Evolutionary conservation across 2,797 vertebrate genomes (phyloP).

Genomic region (Oryzias dopingdopingensis): DNA sequence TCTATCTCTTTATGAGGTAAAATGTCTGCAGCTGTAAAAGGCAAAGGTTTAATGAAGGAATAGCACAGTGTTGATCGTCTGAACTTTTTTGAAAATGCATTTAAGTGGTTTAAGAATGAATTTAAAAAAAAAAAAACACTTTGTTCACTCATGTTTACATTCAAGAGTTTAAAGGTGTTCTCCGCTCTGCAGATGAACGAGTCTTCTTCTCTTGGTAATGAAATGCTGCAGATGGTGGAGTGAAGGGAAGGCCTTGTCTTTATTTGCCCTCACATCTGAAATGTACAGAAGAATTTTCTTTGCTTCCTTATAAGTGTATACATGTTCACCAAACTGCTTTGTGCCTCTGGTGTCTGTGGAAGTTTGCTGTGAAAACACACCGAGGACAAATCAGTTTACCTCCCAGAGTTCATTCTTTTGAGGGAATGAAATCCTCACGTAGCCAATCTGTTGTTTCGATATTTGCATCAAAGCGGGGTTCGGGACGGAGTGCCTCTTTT

Average conservation of each 20-base stretch:
- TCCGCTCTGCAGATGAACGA: slow-evolving; percentile 59
- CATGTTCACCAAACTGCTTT: slow-evolving; percentile 70
- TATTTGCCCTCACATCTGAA: slow-evolving; percentile 55
- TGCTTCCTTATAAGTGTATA: slow-evolving; percentile 59
- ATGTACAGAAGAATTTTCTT: slow-evolving; percentile 66
- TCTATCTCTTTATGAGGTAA: slow-evolving; percentile 65
- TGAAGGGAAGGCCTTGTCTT: slow-evolving; percentile 62
- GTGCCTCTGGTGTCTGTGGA: slow-evolving; percentile 73
- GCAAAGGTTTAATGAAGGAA: slow-evolving; percentile 43
- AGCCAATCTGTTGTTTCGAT: slow-evolving; percentile 69
- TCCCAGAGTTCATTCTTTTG: slow-evolving; percentile 56
- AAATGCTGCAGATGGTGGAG: slow-evolving; percentile 51
- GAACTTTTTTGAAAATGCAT: slow-evolving; percentile 42
- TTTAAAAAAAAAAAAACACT: slow-evolving; percentile 48
- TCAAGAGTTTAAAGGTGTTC: slow-evolving; percentile 62
- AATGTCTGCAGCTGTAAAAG: slow-evolving; percentile 43
- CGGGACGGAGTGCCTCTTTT: slow-evolving; percentile 72
- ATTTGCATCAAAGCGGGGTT: slow-evolving; percentile 65
- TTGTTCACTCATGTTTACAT: slow-evolving; percentile 77
- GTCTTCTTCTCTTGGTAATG: slow-evolving; percentile 56
- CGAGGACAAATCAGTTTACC: slow-evolving; percentile 69
- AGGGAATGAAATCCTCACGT: slow-evolving; percentile 49
- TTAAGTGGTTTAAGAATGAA: slow-evolving; percentile 50
- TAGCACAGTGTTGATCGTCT: slow-evolving; percentile 56
- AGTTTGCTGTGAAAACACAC: slow-evolving; percentile 65